Evolutionary conservation across 2,888 invertebrate genomes (phyloP), one percentile per base, ranked within the genome.

Genomic region (Drosophila silvestris): DNA sequence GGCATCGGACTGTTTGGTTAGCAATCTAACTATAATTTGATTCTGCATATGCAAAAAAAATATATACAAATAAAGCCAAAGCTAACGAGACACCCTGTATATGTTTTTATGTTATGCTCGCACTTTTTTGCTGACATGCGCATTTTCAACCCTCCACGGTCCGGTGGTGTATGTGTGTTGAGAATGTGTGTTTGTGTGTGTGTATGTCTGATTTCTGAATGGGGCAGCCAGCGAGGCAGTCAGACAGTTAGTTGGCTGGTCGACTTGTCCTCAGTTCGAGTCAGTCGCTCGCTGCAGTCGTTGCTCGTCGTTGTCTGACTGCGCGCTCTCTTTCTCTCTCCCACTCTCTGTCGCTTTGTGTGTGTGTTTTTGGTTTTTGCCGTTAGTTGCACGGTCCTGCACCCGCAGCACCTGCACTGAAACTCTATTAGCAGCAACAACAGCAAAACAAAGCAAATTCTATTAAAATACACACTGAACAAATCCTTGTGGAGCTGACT

Each of bases 61-160:
- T 10, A 22, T 10, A 22, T 33, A 16, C 28, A 26, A 70, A 75
- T 71, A 71, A 70, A 79, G 9, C 47, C 60, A 65, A 76, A 57
- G 47, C 22, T 1, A 60, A 52, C 0, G 6, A 67, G 22, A 39
- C 89, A 89, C 91, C 84, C 90, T 91, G 85, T 89, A 78, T 79
- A 61, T 33, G 16, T 47, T 56, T 64, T 65, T 56, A 64, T 73
- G n/a, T 59, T 64, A 59, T 67, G 71, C 78, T 81, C 66, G 58
- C 35, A 39, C 52, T 61, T 70, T 74, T 51, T 44, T 80, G 90
- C 91, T 89, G 92, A 85, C 91, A 91, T 90, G 91, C 91, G 91
- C 91, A 90, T 64, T 87, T 85, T 78, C 70, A 74, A 87, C 89
- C 88, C 86, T 68, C 56, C 35, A 41, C 28, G 30, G 41, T 12